Evolutionary conservation across 2,888 invertebrate species (phyloP).

Genomic region (Corythucha ciliata): DNA sequence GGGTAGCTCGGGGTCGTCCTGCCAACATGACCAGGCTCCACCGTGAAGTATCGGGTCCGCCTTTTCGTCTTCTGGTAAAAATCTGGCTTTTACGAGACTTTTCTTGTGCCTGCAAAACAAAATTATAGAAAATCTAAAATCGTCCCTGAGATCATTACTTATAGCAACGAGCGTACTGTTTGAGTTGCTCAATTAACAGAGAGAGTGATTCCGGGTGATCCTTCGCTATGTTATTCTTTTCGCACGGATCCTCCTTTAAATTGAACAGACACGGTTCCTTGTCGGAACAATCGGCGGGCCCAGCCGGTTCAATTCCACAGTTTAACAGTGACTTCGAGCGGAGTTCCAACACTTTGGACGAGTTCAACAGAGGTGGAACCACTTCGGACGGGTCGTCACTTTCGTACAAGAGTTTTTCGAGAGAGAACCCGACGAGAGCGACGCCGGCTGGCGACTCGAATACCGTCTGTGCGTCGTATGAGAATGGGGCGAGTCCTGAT

Average conservation of each 20-base stretch:
- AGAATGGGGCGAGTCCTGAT: no score
- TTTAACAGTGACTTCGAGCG: not conserved
- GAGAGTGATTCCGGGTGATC: constrained; percentile 38
- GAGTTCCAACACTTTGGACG: not conserved
- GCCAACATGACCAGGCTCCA: constrained; percentile 51
- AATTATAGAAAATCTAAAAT: no score
- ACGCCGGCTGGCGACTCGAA: not conserved
- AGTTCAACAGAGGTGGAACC: not conserved
- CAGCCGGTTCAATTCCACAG: not conserved
- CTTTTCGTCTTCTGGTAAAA: constrained; percentile 43
- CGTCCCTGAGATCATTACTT: no score
- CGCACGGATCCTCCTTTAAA: constrained; percentile 42
- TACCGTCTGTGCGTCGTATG: no score
- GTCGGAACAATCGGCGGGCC: not conserved
- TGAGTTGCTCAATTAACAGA: no score
- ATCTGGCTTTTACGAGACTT: constrained; percentile 43
- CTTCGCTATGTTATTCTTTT: constrained; percentile 44
- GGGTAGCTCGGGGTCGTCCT: no score
- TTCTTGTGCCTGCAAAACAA: constrained; percentile 42
- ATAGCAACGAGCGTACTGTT: no score
- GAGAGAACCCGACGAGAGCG: not conserved
- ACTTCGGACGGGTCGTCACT: not conserved
- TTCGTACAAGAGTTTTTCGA: no score
- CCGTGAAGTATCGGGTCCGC: constrained; percentile 49
- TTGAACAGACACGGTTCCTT: constrained; percentile 41